These are phyloP conservation scores for Nymphalis polychloros DNA, from an alignment of 2,888 invertebrate genomes.

Conservation along the genomic window DNA sequence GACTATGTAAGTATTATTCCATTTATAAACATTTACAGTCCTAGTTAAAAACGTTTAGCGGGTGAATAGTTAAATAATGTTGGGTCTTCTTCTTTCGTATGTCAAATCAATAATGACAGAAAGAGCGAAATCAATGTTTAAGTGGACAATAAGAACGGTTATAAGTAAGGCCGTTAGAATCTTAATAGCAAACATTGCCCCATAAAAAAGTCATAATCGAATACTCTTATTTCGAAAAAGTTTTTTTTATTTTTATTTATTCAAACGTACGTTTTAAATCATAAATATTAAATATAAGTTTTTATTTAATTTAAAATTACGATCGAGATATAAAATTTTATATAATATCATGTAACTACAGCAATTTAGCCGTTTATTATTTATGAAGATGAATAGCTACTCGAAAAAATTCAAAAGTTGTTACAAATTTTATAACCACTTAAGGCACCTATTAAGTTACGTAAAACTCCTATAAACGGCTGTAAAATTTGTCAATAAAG, in stretches of 20 bases:
- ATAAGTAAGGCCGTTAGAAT: too few species aligned
- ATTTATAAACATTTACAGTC: too few species aligned
- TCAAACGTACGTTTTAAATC: neutral
- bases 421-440: constrained; percentile 39
- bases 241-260: neutral
- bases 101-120: too few species aligned
- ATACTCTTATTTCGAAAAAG: too few species aligned
- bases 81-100: too few species aligned
- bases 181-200: too few species aligned
- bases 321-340: constrained; percentile 19
- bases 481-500: constrained; percentile 48
- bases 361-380: constrained; percentile 32
- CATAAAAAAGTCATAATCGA: too few species aligned
- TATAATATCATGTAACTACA: constrained; percentile 17
- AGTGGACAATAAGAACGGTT: too few species aligned
- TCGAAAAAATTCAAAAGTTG: constrained; percentile 40
- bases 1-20: too few species aligned
- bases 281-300: neutral
- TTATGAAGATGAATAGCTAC: constrained; percentile 32
- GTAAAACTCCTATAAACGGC: constrained; percentile 41
- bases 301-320: constrained; percentile 3
- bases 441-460: constrained; percentile 37
- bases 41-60: too few species aligned
- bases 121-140: too few species aligned
- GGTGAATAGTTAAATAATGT: too few species aligned